These are phyloP conservation scores for Arctocebus calabarensis DNA, from an alignment of 2,797 vertebrate genomes.

Conservation along the genomic window DNA sequence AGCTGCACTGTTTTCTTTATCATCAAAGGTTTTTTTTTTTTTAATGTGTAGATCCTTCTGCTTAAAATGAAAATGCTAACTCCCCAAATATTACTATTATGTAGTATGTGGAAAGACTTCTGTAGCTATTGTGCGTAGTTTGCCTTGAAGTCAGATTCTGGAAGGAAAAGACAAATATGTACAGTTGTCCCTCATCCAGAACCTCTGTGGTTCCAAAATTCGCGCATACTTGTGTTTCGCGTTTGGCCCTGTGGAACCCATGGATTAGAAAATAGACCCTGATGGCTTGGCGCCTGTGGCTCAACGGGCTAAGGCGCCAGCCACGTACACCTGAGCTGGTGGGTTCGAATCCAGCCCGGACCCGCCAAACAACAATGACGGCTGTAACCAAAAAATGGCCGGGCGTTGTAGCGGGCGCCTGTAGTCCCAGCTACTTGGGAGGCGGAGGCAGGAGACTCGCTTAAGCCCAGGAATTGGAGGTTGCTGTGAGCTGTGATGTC, in stretches of 20 bases:
- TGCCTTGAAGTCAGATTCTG: constrained; percentile 15
- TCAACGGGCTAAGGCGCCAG: too few relatives aligned
- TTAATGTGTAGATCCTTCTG: background rate
- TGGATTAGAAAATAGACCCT: background rate
- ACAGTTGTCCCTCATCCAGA: background rate
- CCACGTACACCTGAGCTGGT: too few relatives aligned
- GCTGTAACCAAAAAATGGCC: too few relatives aligned
- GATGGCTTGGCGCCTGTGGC: too few relatives aligned
- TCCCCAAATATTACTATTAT: background rate
- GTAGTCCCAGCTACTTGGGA: too few relatives aligned
- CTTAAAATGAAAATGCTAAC: background rate
- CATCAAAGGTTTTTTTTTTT: background rate
- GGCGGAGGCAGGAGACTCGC: too few relatives aligned
- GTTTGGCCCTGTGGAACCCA: background rate
- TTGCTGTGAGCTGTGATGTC: too few relatives aligned
- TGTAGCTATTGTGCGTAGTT: background rate
- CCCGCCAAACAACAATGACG: too few relatives aligned
- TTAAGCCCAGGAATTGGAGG: too few relatives aligned
- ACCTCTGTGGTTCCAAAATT: background rate
- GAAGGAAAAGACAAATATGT: constrained; percentile 24
- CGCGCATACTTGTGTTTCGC: background rate
- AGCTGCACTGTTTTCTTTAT: background rate
- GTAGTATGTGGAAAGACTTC: background rate
- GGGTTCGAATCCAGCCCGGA: too few relatives aligned
- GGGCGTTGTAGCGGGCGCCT: too few relatives aligned